These are phyloP conservation scores for Harpagoxenus sublaevis DNA, from an alignment of 2,888 invertebrate species.

Conservation along the genomic window DNA sequence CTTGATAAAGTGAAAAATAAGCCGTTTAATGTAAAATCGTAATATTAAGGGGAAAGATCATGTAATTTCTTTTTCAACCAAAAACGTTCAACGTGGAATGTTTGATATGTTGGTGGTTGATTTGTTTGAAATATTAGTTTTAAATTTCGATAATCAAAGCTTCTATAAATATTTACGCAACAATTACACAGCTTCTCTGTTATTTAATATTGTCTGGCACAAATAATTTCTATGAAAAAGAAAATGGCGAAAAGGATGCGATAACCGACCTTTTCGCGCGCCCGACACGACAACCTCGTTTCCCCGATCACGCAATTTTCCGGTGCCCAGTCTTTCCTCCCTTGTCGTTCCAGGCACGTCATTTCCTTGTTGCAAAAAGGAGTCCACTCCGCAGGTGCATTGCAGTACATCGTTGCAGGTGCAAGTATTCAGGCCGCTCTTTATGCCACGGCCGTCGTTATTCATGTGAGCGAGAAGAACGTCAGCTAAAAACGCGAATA, in stretches of 20 bases:
- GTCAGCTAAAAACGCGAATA: conserved; percentile 79
- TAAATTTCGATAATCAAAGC: neutral
- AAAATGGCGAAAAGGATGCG: neutral
- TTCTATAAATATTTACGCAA: neutral
- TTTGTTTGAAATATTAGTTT: neutral
- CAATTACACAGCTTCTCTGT: neutral
- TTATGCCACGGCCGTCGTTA: conserved; percentile 86
- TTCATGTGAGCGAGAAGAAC: conserved; percentile 85
- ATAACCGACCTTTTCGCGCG: conserved; percentile 81
- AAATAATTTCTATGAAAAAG: neutral
- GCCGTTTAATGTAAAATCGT: neutral
- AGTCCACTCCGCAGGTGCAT: conserved; percentile 86
- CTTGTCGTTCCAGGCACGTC: conserved; percentile 55
- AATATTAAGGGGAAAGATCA: neutral
- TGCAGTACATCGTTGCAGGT: conserved; percentile 85
- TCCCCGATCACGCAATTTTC: conserved; percentile 74
- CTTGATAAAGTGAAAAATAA: neutral
- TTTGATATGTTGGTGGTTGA: neutral
- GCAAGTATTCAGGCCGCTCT: conserved; percentile 87
- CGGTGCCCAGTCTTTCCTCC: conserved; percentile 61
- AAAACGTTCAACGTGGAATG: neutral
- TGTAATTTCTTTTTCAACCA: neutral
- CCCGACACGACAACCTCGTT: conserved; percentile 73
- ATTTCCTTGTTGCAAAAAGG: conserved; percentile 68
- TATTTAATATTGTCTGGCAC: neutral